phyloP scores from a whole-genome alignment of 2,888 invertebrate genomes.

The Platycnemis pennipes region DNA sequence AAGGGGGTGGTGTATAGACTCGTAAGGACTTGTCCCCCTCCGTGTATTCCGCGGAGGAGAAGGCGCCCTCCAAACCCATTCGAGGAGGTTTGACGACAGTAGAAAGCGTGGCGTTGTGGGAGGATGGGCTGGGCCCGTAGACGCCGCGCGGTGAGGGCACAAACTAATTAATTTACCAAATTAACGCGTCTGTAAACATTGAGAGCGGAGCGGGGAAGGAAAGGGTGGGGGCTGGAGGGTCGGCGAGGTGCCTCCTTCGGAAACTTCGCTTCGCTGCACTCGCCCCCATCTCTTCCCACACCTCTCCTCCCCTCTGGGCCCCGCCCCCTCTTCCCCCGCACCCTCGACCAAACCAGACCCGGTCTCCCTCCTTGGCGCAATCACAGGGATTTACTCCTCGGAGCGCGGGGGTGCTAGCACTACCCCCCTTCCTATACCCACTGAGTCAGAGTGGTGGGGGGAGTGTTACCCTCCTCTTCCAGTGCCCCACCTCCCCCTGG shows the following conservation, averaged over 20 bases:
- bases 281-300: slow-evolving; percentile 70
- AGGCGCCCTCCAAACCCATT: neutral
- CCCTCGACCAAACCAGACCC: neutral
- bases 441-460: slow-evolving; percentile 38
- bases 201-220: slow-evolving; percentile 77
- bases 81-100: slow-evolving; percentile 74
- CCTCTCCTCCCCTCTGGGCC: neutral
- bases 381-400: slow-evolving; percentile 66
- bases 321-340: neutral
- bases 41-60: neutral
- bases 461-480: neutral
- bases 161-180: slow-evolving; percentile 67
- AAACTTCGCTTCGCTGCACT: slow-evolving; percentile 75
- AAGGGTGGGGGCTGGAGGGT: slow-evolving; percentile 78
- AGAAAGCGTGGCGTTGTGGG: slow-evolving; percentile 70
- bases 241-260: slow-evolving; percentile 78
- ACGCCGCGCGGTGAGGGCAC: slow-evolving; percentile 76
- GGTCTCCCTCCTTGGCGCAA: slow-evolving; percentile 52
- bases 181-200: slow-evolving; percentile 68
- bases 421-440: neutral
- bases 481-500: neutral
- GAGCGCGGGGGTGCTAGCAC: neutral
- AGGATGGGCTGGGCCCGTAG: slow-evolving; percentile 77
- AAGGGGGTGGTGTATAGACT: too few relatives aligned
- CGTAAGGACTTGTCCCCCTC: too few relatives aligned